phyloP scores from a whole-genome alignment of 2,113 vertebrate genomes.

The Pyrgilauda ruficollis region DNA sequence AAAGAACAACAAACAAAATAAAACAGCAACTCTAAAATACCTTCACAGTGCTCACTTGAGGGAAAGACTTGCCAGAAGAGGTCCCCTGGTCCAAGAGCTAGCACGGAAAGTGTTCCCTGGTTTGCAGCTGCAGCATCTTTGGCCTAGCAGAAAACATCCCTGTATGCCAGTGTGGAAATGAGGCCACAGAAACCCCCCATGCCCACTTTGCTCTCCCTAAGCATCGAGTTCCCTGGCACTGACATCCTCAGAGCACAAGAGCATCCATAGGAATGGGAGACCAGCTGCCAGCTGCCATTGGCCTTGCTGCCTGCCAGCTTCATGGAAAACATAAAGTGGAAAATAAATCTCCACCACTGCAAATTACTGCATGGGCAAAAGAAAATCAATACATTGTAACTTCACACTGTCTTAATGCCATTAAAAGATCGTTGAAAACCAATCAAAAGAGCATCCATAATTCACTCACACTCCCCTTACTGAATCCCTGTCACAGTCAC shows the following conservation, averaged over 20 bases:
- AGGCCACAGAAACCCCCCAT: neutral
- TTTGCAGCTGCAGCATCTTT: neutral
- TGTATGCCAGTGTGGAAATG: neutral
- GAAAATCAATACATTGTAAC: slow-evolving; percentile 42
- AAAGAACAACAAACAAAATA: neutral
- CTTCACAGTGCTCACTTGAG: neutral
- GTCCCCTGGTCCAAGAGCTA: neutral
- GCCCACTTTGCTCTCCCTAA: neutral
- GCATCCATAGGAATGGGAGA: neutral
- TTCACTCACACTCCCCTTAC: neutral
- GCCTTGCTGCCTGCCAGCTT: neutral
- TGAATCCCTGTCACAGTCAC: neutral
- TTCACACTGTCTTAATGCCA: neutral
- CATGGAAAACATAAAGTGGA: neutral
- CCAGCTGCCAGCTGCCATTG: neutral
- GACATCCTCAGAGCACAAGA: neutral
- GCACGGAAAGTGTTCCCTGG: neutral
- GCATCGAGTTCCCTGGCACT: neutral
- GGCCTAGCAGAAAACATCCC: neutral
- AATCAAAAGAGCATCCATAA: slow-evolving; percentile 8
- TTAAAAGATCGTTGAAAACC: neutral
- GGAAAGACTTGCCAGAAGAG: neutral
- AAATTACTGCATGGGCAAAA: slow-evolving; percentile 25
- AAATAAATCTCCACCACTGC: slow-evolving; percentile 29
- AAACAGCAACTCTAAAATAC: neutral